Base-by-base conservation (phyloP, 2,797 vertebrate genomes). In the Pygocentrus nattereri region DNA sequence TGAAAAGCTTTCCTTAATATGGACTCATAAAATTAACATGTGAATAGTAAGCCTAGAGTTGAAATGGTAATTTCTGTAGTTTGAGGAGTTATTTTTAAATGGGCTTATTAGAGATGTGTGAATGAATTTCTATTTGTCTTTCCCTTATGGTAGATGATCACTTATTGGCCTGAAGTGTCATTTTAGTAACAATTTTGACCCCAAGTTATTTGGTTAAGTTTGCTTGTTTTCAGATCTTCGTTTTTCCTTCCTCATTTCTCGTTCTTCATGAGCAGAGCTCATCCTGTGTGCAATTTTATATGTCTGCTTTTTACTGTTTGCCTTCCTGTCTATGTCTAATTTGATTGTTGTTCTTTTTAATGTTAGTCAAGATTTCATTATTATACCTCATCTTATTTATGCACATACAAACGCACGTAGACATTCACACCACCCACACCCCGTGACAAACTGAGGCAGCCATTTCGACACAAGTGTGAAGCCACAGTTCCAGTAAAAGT, bases 121-220 rank as follows among this genome's bases (percentile, higher is more conserved):
- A n/a, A 59, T 62, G 11, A 61, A 59, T 50, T 30, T 21, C n/a
- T 54, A 59, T 50, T 30, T 21, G n/a, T 54, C 7, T 68, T 8
- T 58, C 15, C 10, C 13, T 61, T 31, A 34, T 5, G 25, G 13
- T 62, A 44, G 30, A 50, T 62, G 6, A 71, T 50, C 3, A 61
- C n/a, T 58, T 34, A n/a, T 34, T 74, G 10, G 16, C 25, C 56
- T 64, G 0, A 49, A 52, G 74, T 79, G 21, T 47, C 47, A 59
- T 18, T 71, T 59, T 49, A 18, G 30, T 50, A n/a, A 72, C 8
- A 27, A 6, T 30, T 1, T 23, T 47, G 30, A 68, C 58, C 49
- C 38, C 13, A 16, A 21, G 16, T 65, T 25, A 50, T 49, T 41
- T n/a, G 25, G 76, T 61, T 84, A 68, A 79, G 72, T 73, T 30